These are phyloP conservation scores for Molossus alvarezi DNA, from an alignment of 2,797 vertebrate species.

Conservation along the genomic window DNA sequence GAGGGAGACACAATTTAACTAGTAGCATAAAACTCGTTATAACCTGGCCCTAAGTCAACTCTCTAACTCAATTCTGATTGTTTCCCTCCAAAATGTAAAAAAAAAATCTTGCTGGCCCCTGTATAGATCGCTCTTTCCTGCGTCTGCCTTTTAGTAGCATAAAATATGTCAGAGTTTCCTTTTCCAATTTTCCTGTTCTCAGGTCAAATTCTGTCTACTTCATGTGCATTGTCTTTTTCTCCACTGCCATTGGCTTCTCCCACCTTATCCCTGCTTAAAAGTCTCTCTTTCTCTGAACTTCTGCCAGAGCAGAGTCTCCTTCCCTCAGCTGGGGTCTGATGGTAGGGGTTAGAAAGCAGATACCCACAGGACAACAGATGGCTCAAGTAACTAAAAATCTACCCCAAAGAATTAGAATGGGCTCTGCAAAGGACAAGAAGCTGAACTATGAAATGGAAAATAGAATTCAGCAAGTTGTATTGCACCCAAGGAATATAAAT, in stretches of 20 bases:
- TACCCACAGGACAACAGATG: not conserved
- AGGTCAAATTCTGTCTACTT: not conserved
- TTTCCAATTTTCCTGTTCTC: not conserved
- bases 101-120: not conserved
- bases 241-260: not conserved
- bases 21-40: not conserved
- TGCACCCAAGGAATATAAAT: not conserved
- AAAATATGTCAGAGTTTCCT: not conserved
- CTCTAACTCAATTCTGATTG: not conserved
- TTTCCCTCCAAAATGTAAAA: not conserved
- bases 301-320: not conserved
- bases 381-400: not conserved
- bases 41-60: not conserved
- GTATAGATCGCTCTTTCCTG: not conserved
- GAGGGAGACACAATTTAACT: not conserved
- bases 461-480: not conserved
- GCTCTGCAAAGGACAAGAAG: not conserved
- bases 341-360: not conserved
- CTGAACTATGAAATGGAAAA: not conserved
- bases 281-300: not conserved
- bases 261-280: not conserved
- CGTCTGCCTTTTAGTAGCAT: not conserved
- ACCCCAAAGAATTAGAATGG: not conserved
- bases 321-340: not conserved
- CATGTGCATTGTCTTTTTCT: not conserved